These are phyloP conservation scores for Pristionchus fissidentatus DNA, from an alignment of 2,888 invertebrate genomes.

Conservation along the genomic window DNA sequence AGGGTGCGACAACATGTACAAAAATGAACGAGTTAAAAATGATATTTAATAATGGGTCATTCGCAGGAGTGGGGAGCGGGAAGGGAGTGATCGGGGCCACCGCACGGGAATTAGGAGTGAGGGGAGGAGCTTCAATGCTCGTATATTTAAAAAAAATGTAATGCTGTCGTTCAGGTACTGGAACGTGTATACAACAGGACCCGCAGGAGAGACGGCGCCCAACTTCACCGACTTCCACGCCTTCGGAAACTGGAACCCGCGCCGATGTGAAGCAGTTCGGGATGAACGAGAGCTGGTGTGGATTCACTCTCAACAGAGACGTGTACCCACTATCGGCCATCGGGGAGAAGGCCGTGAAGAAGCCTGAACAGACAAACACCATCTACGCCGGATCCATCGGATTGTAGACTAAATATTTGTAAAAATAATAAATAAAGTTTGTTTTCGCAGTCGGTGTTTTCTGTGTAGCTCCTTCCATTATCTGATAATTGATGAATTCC, in stretches of 20 bases:
- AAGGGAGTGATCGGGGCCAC: too few species aligned
- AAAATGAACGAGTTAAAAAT: too few species aligned
- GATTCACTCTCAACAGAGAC: constrained; percentile 44
- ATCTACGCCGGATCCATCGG: not conserved
- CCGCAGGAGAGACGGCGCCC: constrained; percentile 26
- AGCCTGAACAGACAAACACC: not conserved
- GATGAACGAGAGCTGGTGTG: constrained; percentile 40
- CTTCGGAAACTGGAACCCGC: constrained; percentile 48
- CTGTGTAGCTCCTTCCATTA: too few species aligned
- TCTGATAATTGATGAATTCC: too few species aligned
- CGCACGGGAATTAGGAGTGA: too few species aligned
- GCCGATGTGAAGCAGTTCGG: constrained; percentile 50
- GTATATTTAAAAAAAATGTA: too few species aligned
- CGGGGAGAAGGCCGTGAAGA: not conserved
- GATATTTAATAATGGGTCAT: too few species aligned
- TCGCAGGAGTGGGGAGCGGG: too few species aligned
- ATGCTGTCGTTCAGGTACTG: constrained; percentile 49
- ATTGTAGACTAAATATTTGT: not conserved
- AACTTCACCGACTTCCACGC: constrained; percentile 50
- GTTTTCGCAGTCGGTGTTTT: too few species aligned
- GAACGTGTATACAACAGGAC: constrained; percentile 43
- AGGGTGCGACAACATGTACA: too few species aligned
- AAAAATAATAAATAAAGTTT: too few species aligned
- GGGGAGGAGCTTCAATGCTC: too few species aligned
- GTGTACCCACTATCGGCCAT: not conserved